Base-by-base conservation (phyloP, 1,140 invertebrate species). In the Leguminivora glycinivorella region DNA sequence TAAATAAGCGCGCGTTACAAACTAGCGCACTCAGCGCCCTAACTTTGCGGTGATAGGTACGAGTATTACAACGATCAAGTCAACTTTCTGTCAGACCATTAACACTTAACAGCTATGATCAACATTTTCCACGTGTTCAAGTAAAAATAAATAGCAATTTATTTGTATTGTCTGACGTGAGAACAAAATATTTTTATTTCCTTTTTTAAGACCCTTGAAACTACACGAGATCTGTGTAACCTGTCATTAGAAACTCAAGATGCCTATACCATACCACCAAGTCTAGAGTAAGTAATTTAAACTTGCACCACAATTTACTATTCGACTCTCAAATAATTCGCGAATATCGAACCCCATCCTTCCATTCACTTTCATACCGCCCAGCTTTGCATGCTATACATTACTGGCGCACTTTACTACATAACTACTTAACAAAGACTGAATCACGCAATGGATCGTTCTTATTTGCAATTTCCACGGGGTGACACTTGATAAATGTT, bases 401-500 rank as follows among this genome's bases (percentile, higher is more conserved):
- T n/a, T 26, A 58, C 24, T 58, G 22, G 22, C 7, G 10, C 22
- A 58, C 9, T n/a, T 58, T 12, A 14, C 9, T 58, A 58, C 24
- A n/a, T 24, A 25, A 6, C 3, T 63, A 29, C 10, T n/a, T 0
- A 4, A 63, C 12, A 0, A 31, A 29, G 12, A 17, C 6, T 1
- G 5, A 63, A 63, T 4, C 24, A 2, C 31, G 66, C 17, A 67
- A 67, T 38, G 34, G 7, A 67, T 31, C 12, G 2, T 25, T 9
- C 31, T 22, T 12, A 12, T 43, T 40, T 3, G 25, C 17, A 67
- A 67, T 25, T 12, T 31, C 67, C 31, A 63, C 38, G 56, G 4
- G 71, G 74, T 77, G 78, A 80, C 76, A 78, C 75, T 75, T 34
- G 40, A 60, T 60, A 25, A 2, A n/a, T 19, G 29, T 38, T 52